Percentiles rank a stretch among this genome's conserved stretches.
phyloP scores from a whole-genome alignment of 2,113 vertebrate genomes.

The Perca flavescens region DNA sequence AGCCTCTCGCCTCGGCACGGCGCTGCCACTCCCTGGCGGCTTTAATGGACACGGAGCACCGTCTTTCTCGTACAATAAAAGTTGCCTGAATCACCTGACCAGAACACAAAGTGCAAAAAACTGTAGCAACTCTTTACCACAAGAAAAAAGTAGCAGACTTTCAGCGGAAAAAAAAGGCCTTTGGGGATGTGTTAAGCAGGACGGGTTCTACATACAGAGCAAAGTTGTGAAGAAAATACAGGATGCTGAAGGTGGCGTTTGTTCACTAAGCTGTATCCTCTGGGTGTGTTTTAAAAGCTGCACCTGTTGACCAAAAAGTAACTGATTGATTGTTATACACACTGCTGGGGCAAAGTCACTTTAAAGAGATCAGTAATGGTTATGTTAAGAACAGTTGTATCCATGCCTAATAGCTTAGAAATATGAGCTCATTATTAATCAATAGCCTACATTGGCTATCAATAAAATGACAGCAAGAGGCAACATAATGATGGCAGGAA shows the following conservation, averaged over 20 bases:
- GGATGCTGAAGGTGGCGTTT: slow-evolving; percentile 5
- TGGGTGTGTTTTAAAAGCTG: slow-evolving; percentile 15
- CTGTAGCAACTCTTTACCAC: neutral
- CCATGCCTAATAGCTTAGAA: neutral
- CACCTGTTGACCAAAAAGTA: neutral
- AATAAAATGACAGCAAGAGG: neutral
- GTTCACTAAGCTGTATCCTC: slow-evolving; percentile 16
- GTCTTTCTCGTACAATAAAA: slow-evolving; percentile 1
- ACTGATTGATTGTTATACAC: too few relatives aligned
- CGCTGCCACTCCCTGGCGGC: slow-evolving; percentile 47
- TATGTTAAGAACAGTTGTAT: neutral
- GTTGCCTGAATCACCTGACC: slow-evolving; percentile 28
- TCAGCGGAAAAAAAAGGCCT: slow-evolving; percentile 12
- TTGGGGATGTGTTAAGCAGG: slow-evolving; percentile 19
- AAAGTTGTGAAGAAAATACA: slow-evolving; percentile 30
- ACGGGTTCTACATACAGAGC: slow-evolving; percentile 36
- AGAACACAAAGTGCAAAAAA: slow-evolving; percentile 15
- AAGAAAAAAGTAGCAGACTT: slow-evolving; percentile 16
- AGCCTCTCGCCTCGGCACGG: slow-evolving; percentile 45
- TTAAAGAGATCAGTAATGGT: too few relatives aligned
- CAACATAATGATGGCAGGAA: neutral
- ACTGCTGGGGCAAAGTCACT: too few relatives aligned
- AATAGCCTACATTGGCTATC: neutral
- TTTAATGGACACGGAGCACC: slow-evolving; percentile 60
- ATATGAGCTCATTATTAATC: neutral